phyloP scores from a whole-genome alignment of 2,113 vertebrate genomes.

The Macrotus californicus region DNA sequence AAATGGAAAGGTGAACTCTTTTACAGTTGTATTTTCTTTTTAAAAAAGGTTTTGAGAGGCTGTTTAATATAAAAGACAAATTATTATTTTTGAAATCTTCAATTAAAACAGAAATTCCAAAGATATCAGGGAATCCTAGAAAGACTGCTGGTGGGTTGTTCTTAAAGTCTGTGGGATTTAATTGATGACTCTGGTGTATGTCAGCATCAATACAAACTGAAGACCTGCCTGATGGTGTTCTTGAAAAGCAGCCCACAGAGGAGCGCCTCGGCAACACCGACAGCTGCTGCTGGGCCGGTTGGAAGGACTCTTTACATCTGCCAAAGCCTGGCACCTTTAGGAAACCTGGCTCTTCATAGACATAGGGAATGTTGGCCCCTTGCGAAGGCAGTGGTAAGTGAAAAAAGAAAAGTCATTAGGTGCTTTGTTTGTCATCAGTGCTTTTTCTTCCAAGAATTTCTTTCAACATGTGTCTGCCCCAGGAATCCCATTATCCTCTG shows the following conservation, averaged over 20 bases:
- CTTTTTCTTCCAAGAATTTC: not conserved
- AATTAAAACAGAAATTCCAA: not conserved
- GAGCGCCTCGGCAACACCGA: not conserved
- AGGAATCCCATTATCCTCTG: not conserved
- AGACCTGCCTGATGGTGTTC: not conserved
- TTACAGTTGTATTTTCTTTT: not conserved
- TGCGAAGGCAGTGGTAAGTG: not conserved
- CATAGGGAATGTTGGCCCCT: not conserved
- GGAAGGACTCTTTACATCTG: not conserved
- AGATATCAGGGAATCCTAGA: not conserved
- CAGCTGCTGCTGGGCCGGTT: not conserved
- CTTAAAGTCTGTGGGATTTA: not conserved
- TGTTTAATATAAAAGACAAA: not conserved
- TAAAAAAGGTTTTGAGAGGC: not conserved
- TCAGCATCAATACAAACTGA: not conserved
- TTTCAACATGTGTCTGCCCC: not conserved
- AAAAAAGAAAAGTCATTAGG: not conserved
- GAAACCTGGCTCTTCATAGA: not conserved
- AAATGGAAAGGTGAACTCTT: not conserved
- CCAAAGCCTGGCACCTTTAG: not conserved
- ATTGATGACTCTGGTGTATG: not conserved
- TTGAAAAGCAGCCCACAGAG: not conserved
- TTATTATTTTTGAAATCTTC: not conserved
- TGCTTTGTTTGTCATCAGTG: not conserved
- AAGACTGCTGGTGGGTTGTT: not conserved